A percentile compares a stretch with the other conserved stretches of the same genome.
Conservation (phyloP, 1,140 invertebrate species). For the Caenorhabditis briggsae region DNA sequence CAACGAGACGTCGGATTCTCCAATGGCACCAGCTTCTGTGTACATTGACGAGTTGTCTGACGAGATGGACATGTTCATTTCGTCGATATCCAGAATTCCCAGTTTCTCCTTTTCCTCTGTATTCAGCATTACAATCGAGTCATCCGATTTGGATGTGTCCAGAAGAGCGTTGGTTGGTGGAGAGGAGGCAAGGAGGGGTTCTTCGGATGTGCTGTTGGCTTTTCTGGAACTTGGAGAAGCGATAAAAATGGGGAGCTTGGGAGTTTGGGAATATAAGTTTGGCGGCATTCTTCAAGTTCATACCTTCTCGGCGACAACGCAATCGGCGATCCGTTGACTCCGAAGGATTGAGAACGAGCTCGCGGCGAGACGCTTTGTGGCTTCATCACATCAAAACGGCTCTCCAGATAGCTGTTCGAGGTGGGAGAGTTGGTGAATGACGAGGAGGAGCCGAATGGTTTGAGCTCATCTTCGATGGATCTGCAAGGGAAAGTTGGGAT, state of each 20-base stretch:
- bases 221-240: constrained; percentile 37
- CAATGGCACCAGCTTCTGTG: neutral
- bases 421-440: constrained; percentile 37
- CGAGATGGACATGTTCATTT: constrained; percentile 31
- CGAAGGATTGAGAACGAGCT: neutral
- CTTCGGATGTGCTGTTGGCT: constrained; percentile 4
- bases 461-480: constrained; percentile 28
- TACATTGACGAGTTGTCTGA: constrained; percentile 20
- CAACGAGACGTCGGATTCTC: constrained; percentile 13
- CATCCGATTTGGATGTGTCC: constrained; percentile 5
- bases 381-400: constrained; percentile 49
- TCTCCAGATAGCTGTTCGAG: constrained; percentile 53
- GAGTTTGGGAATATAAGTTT: too few species aligned
- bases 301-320: constrained; percentile 19
- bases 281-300: neutral
- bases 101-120: constrained; percentile 42
- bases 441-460: constrained; percentile 22
- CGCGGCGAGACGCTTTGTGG: neutral
- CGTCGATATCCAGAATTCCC: constrained; percentile 37
- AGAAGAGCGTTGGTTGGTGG: neutral
- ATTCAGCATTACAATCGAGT: constrained; percentile 20
- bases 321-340: constrained; percentile 3
- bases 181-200: neutral
- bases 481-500: neutral
- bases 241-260: too few species aligned